phyloP scores from a whole-genome alignment of 2,888 invertebrate species.

The Pemphredon lugubris region DNA sequence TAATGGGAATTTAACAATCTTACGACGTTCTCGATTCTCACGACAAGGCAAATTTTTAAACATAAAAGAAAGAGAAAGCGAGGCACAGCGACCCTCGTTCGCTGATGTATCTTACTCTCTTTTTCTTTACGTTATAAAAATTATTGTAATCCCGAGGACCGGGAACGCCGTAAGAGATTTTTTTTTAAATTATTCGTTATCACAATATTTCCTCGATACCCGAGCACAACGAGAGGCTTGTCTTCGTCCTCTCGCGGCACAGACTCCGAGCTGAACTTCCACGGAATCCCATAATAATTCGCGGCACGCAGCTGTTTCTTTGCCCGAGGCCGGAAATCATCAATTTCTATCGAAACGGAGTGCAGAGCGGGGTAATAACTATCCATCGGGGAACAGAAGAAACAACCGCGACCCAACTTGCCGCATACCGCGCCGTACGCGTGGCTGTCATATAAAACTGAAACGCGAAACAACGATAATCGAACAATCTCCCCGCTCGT shows the following conservation, averaged over 20 bases:
- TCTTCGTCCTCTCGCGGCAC: not conserved
- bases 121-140: too few relatives aligned
- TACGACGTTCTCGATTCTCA: too few relatives aligned
- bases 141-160: too few relatives aligned
- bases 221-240: constrained; percentile 4
- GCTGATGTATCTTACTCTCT: too few relatives aligned
- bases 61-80: too few relatives aligned
- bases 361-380: constrained; percentile 15
- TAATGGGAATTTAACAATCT: too few relatives aligned
- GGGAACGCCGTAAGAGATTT: not conserved
- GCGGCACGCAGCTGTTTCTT: constrained; percentile 24
- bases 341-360: constrained; percentile 28
- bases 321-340: constrained; percentile 27
- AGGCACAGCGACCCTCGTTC: too few relatives aligned
- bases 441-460: constrained; percentile 77
- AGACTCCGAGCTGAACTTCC: constrained; percentile 1
- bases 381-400: constrained; percentile 3
- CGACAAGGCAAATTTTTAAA: too few relatives aligned
- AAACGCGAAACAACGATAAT: not conserved
- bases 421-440: constrained; percentile 69
- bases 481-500: too few relatives aligned
- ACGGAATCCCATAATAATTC: constrained; percentile 26
- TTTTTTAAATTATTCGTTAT: not conserved
- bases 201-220: constrained; percentile 9
- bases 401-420: not conserved